Percentiles rank a stretch among this genome's conserved stretches.
phyloP scores from a whole-genome alignment of 2,888 invertebrate species.

The Colletes collaris region DNA sequence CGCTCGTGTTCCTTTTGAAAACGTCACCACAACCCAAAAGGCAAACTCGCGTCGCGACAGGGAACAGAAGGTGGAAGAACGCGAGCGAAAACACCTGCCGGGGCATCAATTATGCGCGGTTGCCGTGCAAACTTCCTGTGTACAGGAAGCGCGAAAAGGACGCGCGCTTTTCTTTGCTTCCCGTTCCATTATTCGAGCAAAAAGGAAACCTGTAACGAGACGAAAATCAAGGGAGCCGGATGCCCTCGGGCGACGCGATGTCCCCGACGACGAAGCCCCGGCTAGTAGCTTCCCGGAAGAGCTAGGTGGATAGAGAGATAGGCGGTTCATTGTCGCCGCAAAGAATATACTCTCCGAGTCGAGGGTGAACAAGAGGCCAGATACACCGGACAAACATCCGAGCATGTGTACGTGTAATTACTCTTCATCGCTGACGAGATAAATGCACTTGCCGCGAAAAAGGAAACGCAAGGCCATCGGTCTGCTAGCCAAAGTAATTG shows the following conservation, averaged over 20 bases:
- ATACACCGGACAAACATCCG: neutral
- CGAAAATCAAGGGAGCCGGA: slow-evolving; percentile 32
- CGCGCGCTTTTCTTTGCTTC: slow-evolving; percentile 19
- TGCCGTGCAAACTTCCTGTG: slow-evolving; percentile 33
- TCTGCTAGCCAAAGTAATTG: slow-evolving; percentile 3
- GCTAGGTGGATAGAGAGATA: neutral
- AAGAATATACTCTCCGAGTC: neutral
- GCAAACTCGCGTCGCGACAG: slow-evolving; percentile 36
- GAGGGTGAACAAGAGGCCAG: neutral
- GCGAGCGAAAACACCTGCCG: slow-evolving; percentile 40
- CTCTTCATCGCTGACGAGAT: slow-evolving; percentile 11
- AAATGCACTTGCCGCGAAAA: slow-evolving; percentile 13
- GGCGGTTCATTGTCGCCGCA: slow-evolving; percentile 2
- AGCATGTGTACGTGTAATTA: neutral
- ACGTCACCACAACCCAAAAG: slow-evolving; percentile 4
- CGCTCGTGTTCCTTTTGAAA: neutral
- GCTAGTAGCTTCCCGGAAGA: neutral
- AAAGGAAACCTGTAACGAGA: slow-evolving; percentile 26
- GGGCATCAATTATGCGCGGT: slow-evolving; percentile 56
- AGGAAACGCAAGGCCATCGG: neutral
- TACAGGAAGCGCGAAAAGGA: slow-evolving; percentile 10
- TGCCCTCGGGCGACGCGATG: neutral
- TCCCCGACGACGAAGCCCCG: neutral
- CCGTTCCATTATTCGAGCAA: slow-evolving; percentile 23
- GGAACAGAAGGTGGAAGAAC: slow-evolving; percentile 30